phyloP scores from a whole-genome alignment of 2,888 invertebrate species.

The Limnephilus auricula region DNA sequence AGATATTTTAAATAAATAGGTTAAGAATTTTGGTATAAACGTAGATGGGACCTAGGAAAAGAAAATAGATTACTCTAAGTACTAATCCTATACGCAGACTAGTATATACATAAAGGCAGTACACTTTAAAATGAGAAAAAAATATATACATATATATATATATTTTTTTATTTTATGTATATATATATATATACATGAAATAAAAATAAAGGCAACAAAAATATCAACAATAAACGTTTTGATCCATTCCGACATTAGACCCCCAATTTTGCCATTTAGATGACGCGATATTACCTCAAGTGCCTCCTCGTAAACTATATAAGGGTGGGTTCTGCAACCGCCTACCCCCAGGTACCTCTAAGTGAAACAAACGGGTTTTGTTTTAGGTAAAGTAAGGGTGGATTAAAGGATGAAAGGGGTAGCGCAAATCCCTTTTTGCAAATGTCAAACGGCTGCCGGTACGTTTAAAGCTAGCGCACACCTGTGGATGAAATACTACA shows the following conservation, averaged over 20 bases:
- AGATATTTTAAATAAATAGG: no score
- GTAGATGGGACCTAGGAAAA: no score
- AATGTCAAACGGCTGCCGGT: not conserved
- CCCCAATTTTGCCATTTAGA: not conserved
- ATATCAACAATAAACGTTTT: no score
- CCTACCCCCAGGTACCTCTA: not conserved
- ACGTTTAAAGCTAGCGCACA: not conserved
- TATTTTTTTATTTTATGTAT: no score
- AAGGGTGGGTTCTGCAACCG: not conserved
- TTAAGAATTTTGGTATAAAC: no score
- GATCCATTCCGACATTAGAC: not conserved
- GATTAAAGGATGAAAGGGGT: not conserved
- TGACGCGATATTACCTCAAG: not conserved
- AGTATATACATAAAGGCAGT: no score
- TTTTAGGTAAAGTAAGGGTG: not conserved
- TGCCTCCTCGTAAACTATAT: not conserved
- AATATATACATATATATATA: no score
- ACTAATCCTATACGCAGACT: no score
- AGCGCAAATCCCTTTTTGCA: not conserved
- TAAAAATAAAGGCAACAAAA: no score
- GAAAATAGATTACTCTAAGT: no score
- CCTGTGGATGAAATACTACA: not conserved
- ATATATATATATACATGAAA: no score
- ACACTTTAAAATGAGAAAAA: no score
- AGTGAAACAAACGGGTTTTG: conserved; percentile 12